Evolutionary conservation across 2,888 invertebrate genomes (phyloP), one percentile per base, ranked within the genome.

Genomic region (Laspeyria flexula): DNA sequence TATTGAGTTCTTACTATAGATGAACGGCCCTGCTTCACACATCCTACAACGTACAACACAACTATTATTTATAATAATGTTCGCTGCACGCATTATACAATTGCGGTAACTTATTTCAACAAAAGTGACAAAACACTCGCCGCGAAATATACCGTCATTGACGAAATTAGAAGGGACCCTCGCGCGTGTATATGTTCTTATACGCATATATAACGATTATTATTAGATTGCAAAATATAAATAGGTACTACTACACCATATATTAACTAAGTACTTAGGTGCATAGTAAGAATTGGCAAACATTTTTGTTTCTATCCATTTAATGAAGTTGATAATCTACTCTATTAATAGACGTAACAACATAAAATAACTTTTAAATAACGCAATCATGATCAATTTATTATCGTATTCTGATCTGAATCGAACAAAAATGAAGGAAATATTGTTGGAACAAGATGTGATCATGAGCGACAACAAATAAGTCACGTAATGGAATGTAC

Each of bases 161-260:
- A 63, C 55, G 72, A 68, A 72, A 73, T 67, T 70, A 60, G 67
- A 70, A 68, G 60, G 67, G 64, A 56, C 33, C 39, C 54, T 42
- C 25, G 31, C 21, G 38, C 52, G 41, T 43, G 54, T 48, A 18
- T 56, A 51, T 43, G 48, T 50, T 47, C 48, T 50, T 55, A 49
- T 39, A 46, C 44, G 45, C 45, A 50, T 41, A 50, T 44, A 43
- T 55, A 52, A 56, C 40, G 5, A 41, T 58, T 53, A 51, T 49
- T 55, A 51, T 49, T 58, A 51, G 43, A 51, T 64, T 70, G 48
- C 67, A 59, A 64, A 70, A 64, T 46, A 38, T 53, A 42, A 60
- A 40, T 38, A n/a, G n/a, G n/a, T n/a, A n/a, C n/a, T n/a, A 43
- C 13, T 43, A 45, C 35, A 43, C 39, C 33, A 43, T n/a, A n/a